Conservation (phyloP, 2,888 invertebrate genomes). For the Tenthredo amoena region DNA sequence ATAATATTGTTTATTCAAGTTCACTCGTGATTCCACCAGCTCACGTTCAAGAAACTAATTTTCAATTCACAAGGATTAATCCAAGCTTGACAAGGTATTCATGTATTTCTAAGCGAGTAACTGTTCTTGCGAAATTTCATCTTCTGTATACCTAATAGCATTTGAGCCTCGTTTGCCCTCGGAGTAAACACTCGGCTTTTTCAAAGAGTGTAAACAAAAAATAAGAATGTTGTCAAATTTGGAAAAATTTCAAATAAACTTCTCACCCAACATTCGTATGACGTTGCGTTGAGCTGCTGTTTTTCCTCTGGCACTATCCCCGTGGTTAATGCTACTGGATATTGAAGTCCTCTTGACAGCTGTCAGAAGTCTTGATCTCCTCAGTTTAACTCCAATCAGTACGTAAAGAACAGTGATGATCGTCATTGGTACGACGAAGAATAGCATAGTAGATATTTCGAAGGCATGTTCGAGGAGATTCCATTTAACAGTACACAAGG, state of each 20-base stretch:
- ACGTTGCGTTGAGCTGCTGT: slow-evolving; percentile 82
- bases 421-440: slow-evolving; percentile 93
- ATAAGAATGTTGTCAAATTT: too few relatives aligned
- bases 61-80: neutral
- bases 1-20: neutral
- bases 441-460: slow-evolving; percentile 89
- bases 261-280: slow-evolving; percentile 90
- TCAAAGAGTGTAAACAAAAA: neutral
- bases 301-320: slow-evolving; percentile 74
- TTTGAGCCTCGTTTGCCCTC: neutral
- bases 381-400: slow-evolving; percentile 86
- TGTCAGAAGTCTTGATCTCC: slow-evolving; percentile 79
- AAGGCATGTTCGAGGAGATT: slow-evolving; percentile 85
- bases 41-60: neutral
- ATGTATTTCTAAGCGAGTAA: neutral
- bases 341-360: slow-evolving; percentile 81
- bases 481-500: slow-evolving; percentile 82
- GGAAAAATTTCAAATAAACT: neutral
- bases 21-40: neutral
- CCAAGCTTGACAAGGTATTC: neutral
- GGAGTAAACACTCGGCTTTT: neutral
- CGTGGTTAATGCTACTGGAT: slow-evolving; percentile 81
- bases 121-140: neutral
- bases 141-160: neutral
- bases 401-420: slow-evolving; percentile 91